A percentile compares a stretch with the other conserved stretches of the same genome.
Evolutionary conservation across 1,140 invertebrate species (phyloP).

Genomic region (Drepana arcuata): DNA sequence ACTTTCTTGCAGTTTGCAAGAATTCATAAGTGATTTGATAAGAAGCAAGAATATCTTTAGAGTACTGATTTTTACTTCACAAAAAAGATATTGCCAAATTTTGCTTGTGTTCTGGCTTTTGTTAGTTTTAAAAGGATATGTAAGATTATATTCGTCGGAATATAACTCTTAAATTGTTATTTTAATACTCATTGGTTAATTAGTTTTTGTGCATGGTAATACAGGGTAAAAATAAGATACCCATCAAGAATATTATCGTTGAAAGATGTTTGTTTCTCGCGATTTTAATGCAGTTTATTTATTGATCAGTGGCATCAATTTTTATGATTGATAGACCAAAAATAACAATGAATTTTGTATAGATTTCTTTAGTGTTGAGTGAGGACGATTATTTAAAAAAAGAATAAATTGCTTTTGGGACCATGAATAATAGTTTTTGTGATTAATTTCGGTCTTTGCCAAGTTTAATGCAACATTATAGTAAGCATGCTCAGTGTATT

Average conservation of each 20-base stretch:
- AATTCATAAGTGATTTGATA: constrained; percentile 27
- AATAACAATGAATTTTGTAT: constrained; percentile 24
- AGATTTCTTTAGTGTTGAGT: too few relatives aligned
- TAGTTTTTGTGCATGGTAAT: constrained; percentile 29
- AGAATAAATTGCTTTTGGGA: constrained; percentile 32
- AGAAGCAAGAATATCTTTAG: too few relatives aligned
- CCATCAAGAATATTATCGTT: constrained; percentile 12
- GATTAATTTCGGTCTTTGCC: background rate
- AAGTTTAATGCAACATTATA: background rate
- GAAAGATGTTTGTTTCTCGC: background rate
- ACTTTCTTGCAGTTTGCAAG: constrained; percentile 24
- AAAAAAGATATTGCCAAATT: too few relatives aligned
- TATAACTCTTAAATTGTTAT: too few relatives aligned
- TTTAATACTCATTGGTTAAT: constrained; percentile 38
- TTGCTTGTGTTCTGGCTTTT: too few relatives aligned
- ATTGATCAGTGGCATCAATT: constrained; percentile 4
- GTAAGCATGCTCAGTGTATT: too few relatives aligned
- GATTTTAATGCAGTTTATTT: background rate
- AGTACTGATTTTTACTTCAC: too few relatives aligned
- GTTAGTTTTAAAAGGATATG: too few relatives aligned
- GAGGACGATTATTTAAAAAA: too few relatives aligned
- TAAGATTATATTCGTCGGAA: too few relatives aligned
- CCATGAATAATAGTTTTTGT: too few relatives aligned
- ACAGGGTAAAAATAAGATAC: constrained; percentile 27
- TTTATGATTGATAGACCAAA: constrained; percentile 10